Percentiles rank a stretch among this genome's conserved stretches.
These are phyloP conservation scores for Heloderma charlesbogerti DNA, from an alignment of 2,113 vertebrate genomes.

Conservation along the genomic window DNA sequence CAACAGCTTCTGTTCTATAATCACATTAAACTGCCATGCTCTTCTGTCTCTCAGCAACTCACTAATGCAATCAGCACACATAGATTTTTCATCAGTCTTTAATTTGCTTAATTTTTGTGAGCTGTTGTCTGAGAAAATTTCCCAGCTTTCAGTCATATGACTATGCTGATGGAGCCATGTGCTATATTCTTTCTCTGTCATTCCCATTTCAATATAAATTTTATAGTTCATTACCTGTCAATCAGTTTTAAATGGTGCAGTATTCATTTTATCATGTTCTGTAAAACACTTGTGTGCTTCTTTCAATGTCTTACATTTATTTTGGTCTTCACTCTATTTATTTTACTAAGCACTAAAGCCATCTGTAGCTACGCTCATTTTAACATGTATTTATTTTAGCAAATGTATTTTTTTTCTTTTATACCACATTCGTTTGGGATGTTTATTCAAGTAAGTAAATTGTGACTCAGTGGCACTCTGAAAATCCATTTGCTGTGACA, in stretches of 20 bases:
- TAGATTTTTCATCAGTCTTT: conserved; percentile 71
- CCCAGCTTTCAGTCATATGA: conserved; percentile 58
- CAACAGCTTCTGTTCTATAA: conserved; percentile 46
- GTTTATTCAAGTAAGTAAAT: conserved; percentile 64
- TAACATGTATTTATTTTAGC: conserved; percentile 72
- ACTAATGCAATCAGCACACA: conserved; percentile 72
- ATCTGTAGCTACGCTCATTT: conserved; percentile 66
- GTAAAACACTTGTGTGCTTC: conserved; percentile 66
- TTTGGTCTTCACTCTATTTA: conserved; percentile 70
- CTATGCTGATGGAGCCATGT: conserved; percentile 45
- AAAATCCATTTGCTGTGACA: conserved; percentile 45
- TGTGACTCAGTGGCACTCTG: conserved; percentile 18
- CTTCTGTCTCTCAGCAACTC: conserved; percentile 57
- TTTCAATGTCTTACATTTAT: conserved; percentile 69
- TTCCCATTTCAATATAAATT: conserved; percentile 77
- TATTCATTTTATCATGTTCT: conserved; percentile 75
- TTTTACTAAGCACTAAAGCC: conserved; percentile 64
- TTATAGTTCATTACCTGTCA: conserved; percentile 82
- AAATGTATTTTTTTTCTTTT: conserved; percentile 66
- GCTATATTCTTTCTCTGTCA: conserved; percentile 60
- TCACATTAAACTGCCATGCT: conserved; percentile 48
- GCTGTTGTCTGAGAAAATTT: conserved; percentile 68
- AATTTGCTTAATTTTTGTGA: conserved; percentile 77
- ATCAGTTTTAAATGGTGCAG: conserved; percentile 70
- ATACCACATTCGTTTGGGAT: conserved; percentile 52